Base-by-base conservation (phyloP, 2,888 invertebrate genomes). In the Belgica antarctica region DNA sequence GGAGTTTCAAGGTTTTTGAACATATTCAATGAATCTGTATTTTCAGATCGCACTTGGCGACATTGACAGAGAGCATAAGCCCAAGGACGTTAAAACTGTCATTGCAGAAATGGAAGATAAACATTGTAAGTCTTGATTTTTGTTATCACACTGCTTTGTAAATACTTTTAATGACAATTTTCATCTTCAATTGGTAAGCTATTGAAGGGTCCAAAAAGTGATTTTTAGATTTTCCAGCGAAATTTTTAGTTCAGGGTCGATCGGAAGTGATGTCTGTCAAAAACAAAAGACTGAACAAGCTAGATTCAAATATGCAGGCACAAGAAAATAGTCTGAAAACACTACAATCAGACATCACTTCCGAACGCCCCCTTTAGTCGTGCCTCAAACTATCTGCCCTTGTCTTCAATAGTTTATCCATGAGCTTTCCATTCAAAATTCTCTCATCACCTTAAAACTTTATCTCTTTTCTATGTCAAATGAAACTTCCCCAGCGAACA, bases 41-140 rank as follows among this genome's bases (percentile, higher is more conserved):
- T 71, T 74, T 73, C 78, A 86, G 86, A 75, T 86, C 73, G 84
- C 85, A n/a, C 83, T 86, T 79, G 85, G 84, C 46, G 84, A 80
- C 74, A 75, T 86, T 70, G 84, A 85, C 62, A 84, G 85, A 72
- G 82, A 84, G 74, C 82, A 85, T 72, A 83, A 85, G 12, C 83
- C 85, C 74, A 88, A 88, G 75, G 90, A 91, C 76, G 76, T 92
- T 70, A 84, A 88, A 25, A 84, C 88, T 17, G 86, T 90, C 81
- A 84, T 92, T 59, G 86, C 88, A 72, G 87, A 89, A 70, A 88
- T 92, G 84, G 92, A 92, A 76, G 86, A 87, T 27, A 92, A 91
- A 78, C 91, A 92, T 81, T 90, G 92, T 92, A 84, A 82, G 87
- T 81, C 71, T 28, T 62, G n/a, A n/a, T n/a, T n/a, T n/a, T 57